phyloP scores from a whole-genome alignment of 2,888 invertebrate genomes.

The Margaritifera margaritifera region DNA sequence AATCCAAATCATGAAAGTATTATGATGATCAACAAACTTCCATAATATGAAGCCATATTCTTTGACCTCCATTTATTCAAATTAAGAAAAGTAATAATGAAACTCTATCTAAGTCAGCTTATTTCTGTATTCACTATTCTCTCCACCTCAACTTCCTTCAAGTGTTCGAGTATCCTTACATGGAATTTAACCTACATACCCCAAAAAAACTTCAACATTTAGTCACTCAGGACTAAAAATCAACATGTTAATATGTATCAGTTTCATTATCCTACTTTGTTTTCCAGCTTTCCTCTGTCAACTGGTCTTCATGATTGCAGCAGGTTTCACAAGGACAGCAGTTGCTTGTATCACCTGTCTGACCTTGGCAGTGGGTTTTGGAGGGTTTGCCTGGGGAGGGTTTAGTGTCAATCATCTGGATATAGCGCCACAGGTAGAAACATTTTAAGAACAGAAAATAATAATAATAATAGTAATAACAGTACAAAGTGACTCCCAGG shows the following conservation, averaged over 20 bases:
- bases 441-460: background rate
- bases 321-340: slow-evolving; percentile 83
- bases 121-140: too few species aligned
- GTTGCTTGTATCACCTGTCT: slow-evolving; percentile 81
- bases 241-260: background rate
- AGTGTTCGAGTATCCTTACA: too few species aligned
- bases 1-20: too few species aligned
- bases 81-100: too few species aligned
- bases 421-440: slow-evolving; percentile 84
- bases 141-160: too few species aligned
- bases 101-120: too few species aligned
- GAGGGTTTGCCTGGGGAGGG: slow-evolving; percentile 93
- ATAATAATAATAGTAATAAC: too few species aligned
- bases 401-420: slow-evolving; percentile 84
- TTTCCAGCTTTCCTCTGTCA: slow-evolving; percentile 81
- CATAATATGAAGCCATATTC: too few species aligned
- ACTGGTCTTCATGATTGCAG: slow-evolving; percentile 88
- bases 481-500: too few species aligned
- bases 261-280: slow-evolving; percentile 5
- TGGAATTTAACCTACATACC: background rate
- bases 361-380: slow-evolving; percentile 90
- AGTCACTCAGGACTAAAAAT: background rate
- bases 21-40: too few species aligned
- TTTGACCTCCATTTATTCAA: too few species aligned
- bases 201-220: background rate